Evolutionary conservation across 53 echinoderm and acorn worm species (phyloP).

Genomic region (Henricia sp.): DNA sequence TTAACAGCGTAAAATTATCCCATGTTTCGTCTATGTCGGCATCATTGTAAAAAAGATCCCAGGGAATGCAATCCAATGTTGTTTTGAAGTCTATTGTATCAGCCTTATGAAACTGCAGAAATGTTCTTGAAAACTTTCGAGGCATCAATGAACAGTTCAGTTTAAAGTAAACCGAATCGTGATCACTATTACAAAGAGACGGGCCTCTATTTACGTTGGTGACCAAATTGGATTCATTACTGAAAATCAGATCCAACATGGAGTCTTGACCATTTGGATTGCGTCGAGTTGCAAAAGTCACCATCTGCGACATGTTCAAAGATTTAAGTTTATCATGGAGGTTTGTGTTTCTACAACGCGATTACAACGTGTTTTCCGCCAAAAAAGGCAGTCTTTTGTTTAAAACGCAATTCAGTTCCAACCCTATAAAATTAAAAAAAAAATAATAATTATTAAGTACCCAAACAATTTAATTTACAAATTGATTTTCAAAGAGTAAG

Average conservation of each 20-base stretch:
- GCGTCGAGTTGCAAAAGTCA: too few species aligned
- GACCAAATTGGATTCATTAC: neutral
- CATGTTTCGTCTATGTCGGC: slow-evolving; percentile 2
- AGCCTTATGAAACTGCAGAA: neutral
- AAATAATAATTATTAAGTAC: too few species aligned
- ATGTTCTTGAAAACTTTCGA: neutral
- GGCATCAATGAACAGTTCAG: neutral
- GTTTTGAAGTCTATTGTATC: neutral
- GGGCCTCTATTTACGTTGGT: neutral
- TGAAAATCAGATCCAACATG: neutral
- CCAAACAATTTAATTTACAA: too few species aligned
- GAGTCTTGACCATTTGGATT: too few species aligned
- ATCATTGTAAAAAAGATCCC: neutral
- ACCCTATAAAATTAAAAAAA: too few species aligned
- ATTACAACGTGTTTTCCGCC: too few species aligned
- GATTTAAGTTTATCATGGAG: too few species aligned
- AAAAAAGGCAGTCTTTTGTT: too few species aligned
- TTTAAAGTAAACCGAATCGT: neutral
- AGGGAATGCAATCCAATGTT: neutral
- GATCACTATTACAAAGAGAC: neutral
- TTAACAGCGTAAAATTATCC: slow-evolving; percentile 5
- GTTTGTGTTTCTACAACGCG: too few species aligned
- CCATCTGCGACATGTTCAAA: too few species aligned
- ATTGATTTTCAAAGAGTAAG: too few species aligned
- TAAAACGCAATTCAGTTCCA: too few species aligned